Conservation (phyloP, 1,140 invertebrate species). For the Drosophila subpulchrella region DNA sequence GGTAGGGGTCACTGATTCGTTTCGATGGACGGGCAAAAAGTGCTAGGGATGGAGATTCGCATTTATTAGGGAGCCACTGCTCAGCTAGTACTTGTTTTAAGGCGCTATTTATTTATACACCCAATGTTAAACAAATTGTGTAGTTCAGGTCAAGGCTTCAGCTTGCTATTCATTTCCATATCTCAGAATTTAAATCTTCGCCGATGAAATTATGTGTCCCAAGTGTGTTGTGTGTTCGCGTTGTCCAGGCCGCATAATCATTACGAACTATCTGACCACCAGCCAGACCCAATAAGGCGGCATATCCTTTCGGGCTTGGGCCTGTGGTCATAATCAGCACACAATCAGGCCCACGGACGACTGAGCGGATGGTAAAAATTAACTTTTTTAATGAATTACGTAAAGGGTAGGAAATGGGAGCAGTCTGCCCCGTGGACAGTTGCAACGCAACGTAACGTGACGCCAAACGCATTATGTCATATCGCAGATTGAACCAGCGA, state of each 20-base stretch:
- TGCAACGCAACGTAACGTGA: conserved; percentile 73
- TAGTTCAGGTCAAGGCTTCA: not conserved
- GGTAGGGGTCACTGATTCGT: conserved; percentile 24
- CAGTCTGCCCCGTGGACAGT: conserved; percentile 19
- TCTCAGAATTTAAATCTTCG: conserved; percentile 31
- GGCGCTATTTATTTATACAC: not conserved
- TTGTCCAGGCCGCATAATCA: conserved; percentile 46
- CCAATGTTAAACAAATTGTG: not conserved
- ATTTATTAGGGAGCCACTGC: not conserved
- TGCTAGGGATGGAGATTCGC: not conserved
- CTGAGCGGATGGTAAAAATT: conserved; percentile 74
- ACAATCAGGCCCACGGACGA: conserved; percentile 67
- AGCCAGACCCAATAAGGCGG: conserved; percentile 62
- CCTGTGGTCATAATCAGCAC: conserved; percentile 69
- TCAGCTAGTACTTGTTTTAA: no score
- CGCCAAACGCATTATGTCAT: conserved; percentile 81
- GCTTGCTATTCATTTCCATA: not conserved
- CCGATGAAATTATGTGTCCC: conserved; percentile 51
- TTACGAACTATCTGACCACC: conserved; percentile 58
- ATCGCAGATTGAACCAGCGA: conserved; percentile 79
- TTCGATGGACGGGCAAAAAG: not conserved
- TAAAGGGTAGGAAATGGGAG: conserved; percentile 6
- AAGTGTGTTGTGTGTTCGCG: conserved; percentile 38
- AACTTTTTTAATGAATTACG: conserved; percentile 81
- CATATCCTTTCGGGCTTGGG: conserved; percentile 63